Percentiles rank a stretch among this genome's conserved stretches.
These are phyloP conservation scores for Carcharodon carcharias DNA, from an alignment of 2,797 vertebrate species.

Conservation along the genomic window DNA sequence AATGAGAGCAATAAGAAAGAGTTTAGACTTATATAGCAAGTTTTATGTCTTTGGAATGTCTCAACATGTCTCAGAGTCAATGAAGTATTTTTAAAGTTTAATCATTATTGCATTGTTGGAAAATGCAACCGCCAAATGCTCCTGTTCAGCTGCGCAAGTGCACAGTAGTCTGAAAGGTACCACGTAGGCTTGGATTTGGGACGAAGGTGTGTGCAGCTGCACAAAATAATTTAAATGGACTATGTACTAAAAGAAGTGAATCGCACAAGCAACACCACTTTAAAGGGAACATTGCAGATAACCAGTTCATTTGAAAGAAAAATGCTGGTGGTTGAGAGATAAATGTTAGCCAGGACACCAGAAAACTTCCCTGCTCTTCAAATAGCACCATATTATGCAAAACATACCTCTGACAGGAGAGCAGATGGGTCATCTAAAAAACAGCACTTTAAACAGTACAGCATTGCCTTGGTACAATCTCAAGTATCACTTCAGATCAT, in stretches of 20 bases:
- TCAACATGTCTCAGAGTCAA: not conserved
- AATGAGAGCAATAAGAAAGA: not conserved
- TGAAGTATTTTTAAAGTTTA: not conserved
- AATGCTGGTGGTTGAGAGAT: not conserved
- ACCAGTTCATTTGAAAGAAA: not conserved
- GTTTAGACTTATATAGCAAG: not conserved
- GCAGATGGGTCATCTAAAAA: not conserved
- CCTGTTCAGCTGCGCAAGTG: too few species aligned
- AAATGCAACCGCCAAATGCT: not conserved
- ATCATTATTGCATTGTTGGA: not conserved
- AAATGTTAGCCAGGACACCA: not conserved
- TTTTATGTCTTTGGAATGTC: not conserved
- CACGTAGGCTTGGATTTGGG: not conserved
- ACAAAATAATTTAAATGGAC: not conserved
- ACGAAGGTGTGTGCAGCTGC: not conserved
- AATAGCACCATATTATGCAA: not conserved
- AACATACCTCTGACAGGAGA: not conserved
- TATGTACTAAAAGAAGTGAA: too few species aligned
- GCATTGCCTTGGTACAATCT: not conserved
- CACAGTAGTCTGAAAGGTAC: too few species aligned
- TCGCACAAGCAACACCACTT: not conserved
- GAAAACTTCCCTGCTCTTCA: not conserved
- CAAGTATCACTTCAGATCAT: not conserved
- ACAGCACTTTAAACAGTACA: not conserved
- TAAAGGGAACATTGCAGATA: not conserved